Evolutionary conservation across 2,113 vertebrate species (phyloP), one percentile per base, ranked within the genome.

Genomic region (Hippocampus abdominalis): DNA sequence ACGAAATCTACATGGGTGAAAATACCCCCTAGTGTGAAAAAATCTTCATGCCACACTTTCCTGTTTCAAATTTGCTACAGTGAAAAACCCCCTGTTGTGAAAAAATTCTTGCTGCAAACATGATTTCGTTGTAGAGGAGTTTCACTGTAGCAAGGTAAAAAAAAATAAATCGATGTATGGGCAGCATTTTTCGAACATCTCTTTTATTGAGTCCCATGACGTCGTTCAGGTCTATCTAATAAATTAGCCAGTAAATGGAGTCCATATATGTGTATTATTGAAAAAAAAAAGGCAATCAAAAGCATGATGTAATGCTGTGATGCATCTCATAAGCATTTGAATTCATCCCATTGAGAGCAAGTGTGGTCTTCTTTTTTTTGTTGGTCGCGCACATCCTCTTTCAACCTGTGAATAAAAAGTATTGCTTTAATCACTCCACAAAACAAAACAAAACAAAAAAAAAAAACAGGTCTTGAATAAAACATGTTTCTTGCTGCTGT

Each of bases 391-490:
- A 66, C 21, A 66, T 61, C 27, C 27, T 67, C 27, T 29, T 68
- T 18, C 56, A 71, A 73, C 9, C 3, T 46, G 29, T 39, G 16
- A 71, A 74, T 59, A 56, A 66, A 72, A 8, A 56, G 8, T 59
- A 16, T 16, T 12, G n/a, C 54, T 23, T 11, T 25, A 56, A 27
- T 13, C 54, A 39, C 13, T 4, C 32, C 60, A 53, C 66, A 51
- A 8, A 61, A 32, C 32, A 60, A 42, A 25, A 2, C 64, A 54
- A 29, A 36, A 36, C 4, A 32, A 54, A 9, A 59, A 27, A 36
- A 60, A 44, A 25, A 2, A 65, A 54, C n/a, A 13, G 39, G 13
- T 59, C 16, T 29, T 84, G 80, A 80, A 88, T 89, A 83, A 87
- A 77, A 70, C 69, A 83, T 81, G 40, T 78, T 18, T 16, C 27